Base-by-base conservation (phyloP, 2,888 invertebrate genomes). In the Ophion slaviceki region DNA sequence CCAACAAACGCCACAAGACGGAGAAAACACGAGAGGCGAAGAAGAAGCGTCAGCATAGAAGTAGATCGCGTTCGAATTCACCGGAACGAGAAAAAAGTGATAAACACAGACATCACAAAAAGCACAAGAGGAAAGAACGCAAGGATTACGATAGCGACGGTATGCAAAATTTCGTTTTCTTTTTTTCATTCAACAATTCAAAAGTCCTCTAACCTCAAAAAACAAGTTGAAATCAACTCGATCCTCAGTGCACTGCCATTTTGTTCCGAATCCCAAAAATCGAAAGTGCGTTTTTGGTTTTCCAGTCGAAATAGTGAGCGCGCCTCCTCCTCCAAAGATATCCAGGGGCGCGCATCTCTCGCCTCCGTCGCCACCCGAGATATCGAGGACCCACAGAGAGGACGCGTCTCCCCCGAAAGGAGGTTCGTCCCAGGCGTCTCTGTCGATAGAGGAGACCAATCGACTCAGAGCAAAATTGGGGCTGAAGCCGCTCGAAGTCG, bases 391-490 rank as follows among this genome's bases (percentile, higher is more conserved):
- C 7, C 86, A 81, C 28, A 67, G 70, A 6, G 87, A 85, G 20
- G 85, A 85, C 11, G 89, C 92, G 11, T 90, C 93, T 68, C 93
- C 94, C 11, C 91, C 93, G 61, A 92, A 94, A 40, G 94, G 91
- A 87, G 94, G 92, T 67, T 92, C 92, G 74, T 94, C 94, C 72
- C 94, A 92, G 92, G 95, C 94, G 91, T 96, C 95, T 90, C 94
- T 98, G 24, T 98, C 98, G 0, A 95, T 98, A 71, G 96, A 97
- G 77, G 98, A 97, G 90, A 98, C 98, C 6, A 99, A 99, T 94
- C 97, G 97, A 88, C 94, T 99, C 14, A 95, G 99, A 90, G 98
- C 98, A 1, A 98, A 99, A 93, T 95, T 99, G 36, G 99, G 99
- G 0, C 95, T 99, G 57, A 99, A 98, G 92, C 99, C 99, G 0